Evolutionary conservation across 2,888 invertebrate genomes (phyloP).

Genomic region (Caenorhabditis sp.): DNA sequence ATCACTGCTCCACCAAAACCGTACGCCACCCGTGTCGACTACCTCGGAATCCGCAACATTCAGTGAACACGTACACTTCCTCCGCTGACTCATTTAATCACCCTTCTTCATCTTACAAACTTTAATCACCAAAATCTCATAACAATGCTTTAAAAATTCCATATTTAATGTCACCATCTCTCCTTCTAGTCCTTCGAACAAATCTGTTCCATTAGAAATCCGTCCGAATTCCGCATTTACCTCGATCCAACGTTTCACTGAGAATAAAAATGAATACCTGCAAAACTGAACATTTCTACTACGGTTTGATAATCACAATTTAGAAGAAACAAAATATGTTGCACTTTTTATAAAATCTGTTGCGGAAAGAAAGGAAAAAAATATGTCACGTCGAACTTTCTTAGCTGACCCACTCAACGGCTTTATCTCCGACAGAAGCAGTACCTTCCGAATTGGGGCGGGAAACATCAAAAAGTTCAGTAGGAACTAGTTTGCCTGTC

Average conservation of each 20-base stretch:
- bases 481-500: constrained; percentile 39
- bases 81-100: neutral
- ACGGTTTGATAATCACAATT: no score
- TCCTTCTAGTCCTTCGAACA: neutral
- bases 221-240: no score
- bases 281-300: no score
- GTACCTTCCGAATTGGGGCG: constrained; percentile 1
- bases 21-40: constrained; percentile 49
- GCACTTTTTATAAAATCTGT: no score
- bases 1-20: constrained; percentile 61
- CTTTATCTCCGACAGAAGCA: constrained; percentile 1
- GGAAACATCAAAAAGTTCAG: constrained; percentile 8
- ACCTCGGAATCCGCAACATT: constrained; percentile 23
- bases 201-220: neutral
- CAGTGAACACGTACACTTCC: neutral
- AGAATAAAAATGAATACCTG: no score
- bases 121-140: neutral
- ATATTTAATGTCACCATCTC: neutral
- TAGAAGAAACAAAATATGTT: no score
- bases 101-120: neutral
- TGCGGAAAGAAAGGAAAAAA: neutral
- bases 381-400: neutral
- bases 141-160: constrained; percentile 2
- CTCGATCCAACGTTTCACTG: no score
- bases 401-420: neutral